These are phyloP conservation scores for Drosophila mimica DNA, from an alignment of 2,888 invertebrate genomes.

Conservation along the genomic window DNA sequence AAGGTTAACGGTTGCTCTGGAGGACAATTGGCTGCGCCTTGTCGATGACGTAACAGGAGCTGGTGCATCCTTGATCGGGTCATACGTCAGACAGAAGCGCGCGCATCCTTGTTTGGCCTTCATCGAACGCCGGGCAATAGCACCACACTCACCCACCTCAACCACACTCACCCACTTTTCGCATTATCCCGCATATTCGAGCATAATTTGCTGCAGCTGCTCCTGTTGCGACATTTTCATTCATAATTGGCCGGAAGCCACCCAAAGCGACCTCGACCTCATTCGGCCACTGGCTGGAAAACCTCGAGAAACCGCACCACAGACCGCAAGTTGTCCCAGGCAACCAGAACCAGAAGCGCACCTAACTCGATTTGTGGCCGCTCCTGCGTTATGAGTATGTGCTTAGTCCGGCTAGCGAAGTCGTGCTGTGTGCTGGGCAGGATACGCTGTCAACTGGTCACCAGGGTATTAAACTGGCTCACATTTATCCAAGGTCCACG, in stretches of 20 bases:
- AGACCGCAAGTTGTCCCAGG: slow-evolving; percentile 1
- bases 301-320: slow-evolving; percentile 55
- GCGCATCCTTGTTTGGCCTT: slow-evolving; percentile 38
- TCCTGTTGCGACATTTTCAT: slow-evolving; percentile 61
- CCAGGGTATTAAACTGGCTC: slow-evolving; percentile 25
- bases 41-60: slow-evolving; percentile 65
- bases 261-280: slow-evolving; percentile 62
- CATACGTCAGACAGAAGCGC: slow-evolving; percentile 54
- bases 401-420: slow-evolving; percentile 1
- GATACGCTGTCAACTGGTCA: slow-evolving; percentile 11
- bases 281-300: slow-evolving; percentile 29
- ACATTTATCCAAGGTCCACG: slow-evolving; percentile 12
- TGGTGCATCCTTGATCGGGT: slow-evolving; percentile 65
- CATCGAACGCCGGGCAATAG: slow-evolving; percentile 23
- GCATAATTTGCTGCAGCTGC: slow-evolving; percentile 29
- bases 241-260: slow-evolving; percentile 72
- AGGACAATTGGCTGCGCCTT: slow-evolving; percentile 50
- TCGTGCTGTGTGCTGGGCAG: slow-evolving; percentile 4
- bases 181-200: slow-evolving; percentile 4
- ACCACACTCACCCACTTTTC: slow-evolving; percentile 5
- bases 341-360: slow-evolving; percentile 7
- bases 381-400: background rate
- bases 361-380: slow-evolving; percentile 27
- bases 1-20: slow-evolving; percentile 72
- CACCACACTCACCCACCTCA: background rate